Conservation (phyloP, 1,140 invertebrate genomes). For the Diorhabda sublineata region DNA sequence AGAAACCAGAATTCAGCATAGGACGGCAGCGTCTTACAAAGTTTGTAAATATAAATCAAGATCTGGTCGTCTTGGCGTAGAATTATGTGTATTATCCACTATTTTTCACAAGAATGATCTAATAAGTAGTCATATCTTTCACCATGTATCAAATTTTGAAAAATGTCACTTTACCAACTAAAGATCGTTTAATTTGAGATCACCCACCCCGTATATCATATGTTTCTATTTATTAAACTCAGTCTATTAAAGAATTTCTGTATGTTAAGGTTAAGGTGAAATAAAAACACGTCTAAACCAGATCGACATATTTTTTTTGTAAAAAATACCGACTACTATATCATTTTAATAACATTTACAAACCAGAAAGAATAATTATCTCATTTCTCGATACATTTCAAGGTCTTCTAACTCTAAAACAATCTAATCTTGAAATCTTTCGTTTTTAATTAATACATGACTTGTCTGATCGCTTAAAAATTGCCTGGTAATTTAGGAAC, state of each 20-base stretch:
- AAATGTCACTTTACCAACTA: too few species aligned
- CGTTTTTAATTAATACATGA: constrained; percentile 18
- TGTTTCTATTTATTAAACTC: too few species aligned
- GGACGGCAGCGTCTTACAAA: too few species aligned
- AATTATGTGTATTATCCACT: too few species aligned
- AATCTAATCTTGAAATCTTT: constrained; percentile 18
- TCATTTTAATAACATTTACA: constrained; percentile 10
- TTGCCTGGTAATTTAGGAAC: constrained; percentile 16
- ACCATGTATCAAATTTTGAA: too few species aligned
- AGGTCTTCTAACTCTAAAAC: constrained; percentile 14
- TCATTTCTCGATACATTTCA: constrained; percentile 17
- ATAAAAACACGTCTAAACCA: neutral
- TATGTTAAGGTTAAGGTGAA: neutral
- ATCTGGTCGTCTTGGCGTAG: too few species aligned
- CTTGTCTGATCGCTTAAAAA: constrained; percentile 20
- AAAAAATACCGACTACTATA: constrained; percentile 11
- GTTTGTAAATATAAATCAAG: too few species aligned
- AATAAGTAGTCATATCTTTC: too few species aligned
- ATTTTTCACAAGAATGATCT: too few species aligned
- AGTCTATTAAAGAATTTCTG: neutral
- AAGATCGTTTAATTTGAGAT: too few species aligned
- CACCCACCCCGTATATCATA: too few species aligned
- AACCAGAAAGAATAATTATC: constrained; percentile 17
- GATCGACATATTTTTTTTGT: neutral
- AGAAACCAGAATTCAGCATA: too few species aligned